These are phyloP conservation scores for Ariopsis seemanni DNA, from an alignment of 2,113 vertebrate genomes.

Conservation along the genomic window DNA sequence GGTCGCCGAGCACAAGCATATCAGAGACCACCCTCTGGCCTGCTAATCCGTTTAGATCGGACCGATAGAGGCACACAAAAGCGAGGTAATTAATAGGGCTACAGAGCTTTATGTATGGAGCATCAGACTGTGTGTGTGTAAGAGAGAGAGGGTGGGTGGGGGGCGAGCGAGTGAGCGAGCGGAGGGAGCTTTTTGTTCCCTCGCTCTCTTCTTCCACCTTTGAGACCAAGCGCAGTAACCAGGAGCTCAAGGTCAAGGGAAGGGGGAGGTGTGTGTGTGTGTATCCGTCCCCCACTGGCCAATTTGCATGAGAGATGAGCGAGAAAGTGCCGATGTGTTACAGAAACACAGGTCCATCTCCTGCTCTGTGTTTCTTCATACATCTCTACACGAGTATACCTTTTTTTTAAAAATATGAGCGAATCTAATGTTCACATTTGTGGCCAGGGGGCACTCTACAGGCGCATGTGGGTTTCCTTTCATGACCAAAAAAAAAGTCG, in stretches of 20 bases:
- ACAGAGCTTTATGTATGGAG: slow-evolving; percentile 50
- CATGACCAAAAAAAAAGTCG: not conserved
- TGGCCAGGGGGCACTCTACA: not conserved
- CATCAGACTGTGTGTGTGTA: slow-evolving; percentile 53
- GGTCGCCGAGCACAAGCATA: slow-evolving; percentile 50
- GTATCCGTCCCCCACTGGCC: slow-evolving; percentile 3
- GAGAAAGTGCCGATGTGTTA: not conserved
- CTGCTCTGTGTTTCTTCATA: not conserved
- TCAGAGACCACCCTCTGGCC: slow-evolving; percentile 55
- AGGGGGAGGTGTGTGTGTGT: not conserved
- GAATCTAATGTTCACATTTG: no score
- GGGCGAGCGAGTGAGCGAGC: slow-evolving; percentile 55
- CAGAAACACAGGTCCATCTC: not conserved
- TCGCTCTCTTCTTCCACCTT: slow-evolving; percentile 62
- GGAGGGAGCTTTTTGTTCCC: slow-evolving; percentile 45
- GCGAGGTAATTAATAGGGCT: slow-evolving; percentile 56
- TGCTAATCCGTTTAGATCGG: slow-evolving; percentile 54
- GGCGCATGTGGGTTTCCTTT: not conserved
- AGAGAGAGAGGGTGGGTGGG: not conserved
- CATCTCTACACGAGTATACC: not conserved
- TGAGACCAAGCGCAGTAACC: slow-evolving; percentile 67
- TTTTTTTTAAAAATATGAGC: not conserved
- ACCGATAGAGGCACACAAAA: slow-evolving; percentile 49
- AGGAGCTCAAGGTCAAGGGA: slow-evolving; percentile 70
- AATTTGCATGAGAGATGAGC: slow-evolving; percentile 57